Evolutionary conservation across 1,140 invertebrate species (phyloP), one percentile per base, ranked within the genome.

Genomic region (Sminthurides bifidus): DNA sequence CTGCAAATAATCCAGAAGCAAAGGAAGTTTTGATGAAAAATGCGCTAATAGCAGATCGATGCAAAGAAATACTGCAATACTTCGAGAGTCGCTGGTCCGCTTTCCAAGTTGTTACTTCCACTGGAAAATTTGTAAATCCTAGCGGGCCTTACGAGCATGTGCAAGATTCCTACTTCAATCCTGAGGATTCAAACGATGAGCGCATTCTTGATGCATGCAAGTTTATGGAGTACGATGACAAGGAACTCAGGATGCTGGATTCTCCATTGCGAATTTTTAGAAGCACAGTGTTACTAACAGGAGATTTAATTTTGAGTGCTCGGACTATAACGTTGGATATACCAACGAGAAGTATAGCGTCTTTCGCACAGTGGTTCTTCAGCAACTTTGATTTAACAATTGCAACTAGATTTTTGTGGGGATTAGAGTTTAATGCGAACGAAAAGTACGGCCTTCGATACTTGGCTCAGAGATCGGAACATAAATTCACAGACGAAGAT

Each of bases 201-300:
- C 24, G 59, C 12, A 64, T 64, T 24, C n/a, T 64, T 3, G 56
- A 53, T 10, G 19, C 56, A 14, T 60, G 58, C 35, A 3, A 29
- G 12, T 52, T 50, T 15, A 3, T 64, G n/a, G 62, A 64, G 27
- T 33, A 8, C 5, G 29, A 30, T 1, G 53, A 60, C 33, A 3
- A 2, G 0, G 12, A 38, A 2, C 14, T 30, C 1, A 8, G 62
- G 23, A n/a, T 2, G 5, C 10, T 27, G 37, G 62, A 60, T 23
- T 27, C 27, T 29, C 55, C 59, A n/a, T 27, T 27, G 8, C 38
- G 58, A 19, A 53, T 64, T 19, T 54, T 55, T 43, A 30, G 62
- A 3, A 56, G 59, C 14, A 58, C 58, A 0, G 45, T 60, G 2
- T 14, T 64, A 1, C 3, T 60, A 1, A 60, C 58, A 0, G 44